Percentiles rank a stretch among this genome's conserved stretches.
These are phyloP conservation scores for Rhyacophila evoluta DNA, from an alignment of 2,888 invertebrate genomes.

Conservation along the genomic window DNA sequence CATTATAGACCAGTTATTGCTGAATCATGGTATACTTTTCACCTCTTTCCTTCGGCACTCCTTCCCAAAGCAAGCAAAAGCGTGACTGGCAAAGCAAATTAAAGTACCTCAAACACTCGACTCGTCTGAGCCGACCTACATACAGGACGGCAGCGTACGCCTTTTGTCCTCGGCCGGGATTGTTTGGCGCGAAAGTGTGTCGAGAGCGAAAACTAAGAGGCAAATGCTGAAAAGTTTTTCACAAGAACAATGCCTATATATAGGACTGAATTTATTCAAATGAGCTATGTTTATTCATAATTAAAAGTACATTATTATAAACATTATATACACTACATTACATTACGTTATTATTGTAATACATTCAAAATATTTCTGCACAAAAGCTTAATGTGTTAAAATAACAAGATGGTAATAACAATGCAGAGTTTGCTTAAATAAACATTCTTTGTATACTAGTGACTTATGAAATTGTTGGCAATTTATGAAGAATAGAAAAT, in stretches of 20 bases:
- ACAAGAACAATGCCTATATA: slow-evolving; percentile 6
- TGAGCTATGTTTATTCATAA: neutral
- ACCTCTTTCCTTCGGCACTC: neutral
- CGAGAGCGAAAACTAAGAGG: slow-evolving; percentile 42
- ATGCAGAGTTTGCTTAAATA: too few species aligned
- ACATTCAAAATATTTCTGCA: too few species aligned
- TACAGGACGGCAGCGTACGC: slow-evolving; percentile 29
- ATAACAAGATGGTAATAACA: too few species aligned
- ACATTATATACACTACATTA: too few species aligned
- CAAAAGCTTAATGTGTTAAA: too few species aligned
- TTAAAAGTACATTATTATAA: too few species aligned
- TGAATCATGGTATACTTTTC: neutral
- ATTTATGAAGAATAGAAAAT: too few species aligned
- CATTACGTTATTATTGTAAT: too few species aligned
- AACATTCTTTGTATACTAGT: too few species aligned
- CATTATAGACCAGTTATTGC: slow-evolving; percentile 34
- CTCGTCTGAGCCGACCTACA: slow-evolving; percentile 41
- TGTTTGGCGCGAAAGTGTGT: slow-evolving; percentile 40
- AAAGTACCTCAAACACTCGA: slow-evolving; percentile 48
- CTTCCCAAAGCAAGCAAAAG: slow-evolving; percentile 30
- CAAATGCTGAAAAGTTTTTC: slow-evolving; percentile 11
- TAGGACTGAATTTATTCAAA: neutral
- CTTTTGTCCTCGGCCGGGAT: slow-evolving; percentile 29
- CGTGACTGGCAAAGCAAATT: slow-evolving; percentile 53
- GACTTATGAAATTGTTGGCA: too few species aligned